phyloP scores from a whole-genome alignment of 1,140 invertebrate genomes.

The Dufourea novaeangliae region DNA sequence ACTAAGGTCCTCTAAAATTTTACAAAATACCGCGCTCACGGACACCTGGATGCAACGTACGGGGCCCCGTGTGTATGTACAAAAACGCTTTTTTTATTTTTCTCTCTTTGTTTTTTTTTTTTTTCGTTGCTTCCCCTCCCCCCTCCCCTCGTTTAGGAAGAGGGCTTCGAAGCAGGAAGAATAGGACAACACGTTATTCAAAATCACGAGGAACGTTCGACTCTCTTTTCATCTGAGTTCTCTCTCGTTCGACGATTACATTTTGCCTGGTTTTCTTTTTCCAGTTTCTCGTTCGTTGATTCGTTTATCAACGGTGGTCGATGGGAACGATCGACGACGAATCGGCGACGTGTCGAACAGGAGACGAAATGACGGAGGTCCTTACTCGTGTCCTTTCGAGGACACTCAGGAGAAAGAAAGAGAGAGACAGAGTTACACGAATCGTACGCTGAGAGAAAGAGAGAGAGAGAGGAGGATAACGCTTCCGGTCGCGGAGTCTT shows the following conservation, averaged over 20 bases:
- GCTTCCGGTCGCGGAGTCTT: conserved; percentile 33
- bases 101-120: too few relatives aligned
- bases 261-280: not conserved
- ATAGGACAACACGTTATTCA: conserved; percentile 8
- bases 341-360: conserved; percentile 1
- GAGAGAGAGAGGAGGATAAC: conserved; percentile 31
- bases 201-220: conserved; percentile 10
- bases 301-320: conserved; percentile 3
- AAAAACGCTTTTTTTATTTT: conserved; percentile 1
- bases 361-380: conserved; percentile 8
- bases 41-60: not conserved
- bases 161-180: conserved; percentile 28
- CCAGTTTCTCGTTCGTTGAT: not conserved
- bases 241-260: not conserved
- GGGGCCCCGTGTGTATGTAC: conserved; percentile 37
- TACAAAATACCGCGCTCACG: conserved; percentile 34
- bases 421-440: conserved; percentile 24
- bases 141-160: not conserved
- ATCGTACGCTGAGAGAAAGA: conserved; percentile 25
- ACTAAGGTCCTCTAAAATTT: conserved; percentile 35
- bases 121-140: not conserved
- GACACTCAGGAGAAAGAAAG: conserved; percentile 10
- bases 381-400: conserved; percentile 30
- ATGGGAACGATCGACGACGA: conserved; percentile 39
- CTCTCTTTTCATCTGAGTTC: not conserved